Evolutionary conservation across 2,888 invertebrate species (phyloP).

Genomic region (Trichacis sp.): DNA sequence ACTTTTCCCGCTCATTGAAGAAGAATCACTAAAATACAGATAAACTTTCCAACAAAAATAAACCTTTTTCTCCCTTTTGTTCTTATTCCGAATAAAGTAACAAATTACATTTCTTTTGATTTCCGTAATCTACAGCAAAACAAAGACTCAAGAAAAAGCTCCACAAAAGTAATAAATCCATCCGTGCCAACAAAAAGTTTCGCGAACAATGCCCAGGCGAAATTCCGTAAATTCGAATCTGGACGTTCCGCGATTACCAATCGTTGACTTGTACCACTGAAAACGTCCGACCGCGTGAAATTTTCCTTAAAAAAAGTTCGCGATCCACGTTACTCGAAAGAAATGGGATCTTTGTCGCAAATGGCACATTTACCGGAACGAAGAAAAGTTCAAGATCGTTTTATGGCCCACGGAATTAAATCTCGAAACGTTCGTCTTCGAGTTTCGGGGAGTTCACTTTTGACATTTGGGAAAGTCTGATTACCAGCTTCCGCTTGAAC

Average conservation of each 20-base stretch:
- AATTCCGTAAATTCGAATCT: constrained; percentile 9
- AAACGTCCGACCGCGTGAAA: neutral
- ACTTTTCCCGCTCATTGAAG: neutral
- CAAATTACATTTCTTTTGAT: constrained; percentile 25
- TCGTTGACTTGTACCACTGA: constrained; percentile 21
- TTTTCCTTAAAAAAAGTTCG: no score
- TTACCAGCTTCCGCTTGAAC: constrained; percentile 7
- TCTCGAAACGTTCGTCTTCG: no score
- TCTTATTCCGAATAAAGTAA: no score
- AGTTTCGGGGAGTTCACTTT: no score
- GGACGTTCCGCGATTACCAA: constrained; percentile 9
- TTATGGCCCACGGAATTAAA: no score
- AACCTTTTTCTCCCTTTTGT: no score
- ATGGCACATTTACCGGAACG: no score
- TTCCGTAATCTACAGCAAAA: constrained; percentile 19
- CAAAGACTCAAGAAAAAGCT: constrained; percentile 24
- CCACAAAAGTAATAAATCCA: constrained; percentile 25
- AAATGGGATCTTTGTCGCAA: no score
- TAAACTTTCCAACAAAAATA: neutral
- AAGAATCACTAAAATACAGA: neutral
- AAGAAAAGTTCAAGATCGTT: no score
- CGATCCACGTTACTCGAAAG: no score
- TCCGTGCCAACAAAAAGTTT: constrained; percentile 23
- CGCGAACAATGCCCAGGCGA: constrained; percentile 18
- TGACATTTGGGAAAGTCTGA: no score